phyloP scores from a whole-genome alignment of 2,797 vertebrate genomes.

The Gila robusta region DNA sequence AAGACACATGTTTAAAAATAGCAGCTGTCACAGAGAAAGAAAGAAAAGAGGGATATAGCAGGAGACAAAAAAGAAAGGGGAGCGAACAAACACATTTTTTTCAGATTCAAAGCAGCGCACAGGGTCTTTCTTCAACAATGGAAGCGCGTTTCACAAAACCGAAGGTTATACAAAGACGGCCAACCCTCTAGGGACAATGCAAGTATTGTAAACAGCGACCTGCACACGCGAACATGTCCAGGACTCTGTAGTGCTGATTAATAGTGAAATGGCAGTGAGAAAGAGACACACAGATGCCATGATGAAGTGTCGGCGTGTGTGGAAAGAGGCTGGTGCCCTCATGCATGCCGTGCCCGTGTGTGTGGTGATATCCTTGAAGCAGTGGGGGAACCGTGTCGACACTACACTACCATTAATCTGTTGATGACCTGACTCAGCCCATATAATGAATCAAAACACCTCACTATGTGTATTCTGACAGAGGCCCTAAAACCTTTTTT shows the following conservation, averaged over 20 bases:
- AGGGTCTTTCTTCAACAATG: slow-evolving; percentile 26
- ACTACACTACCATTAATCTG: slow-evolving; percentile 31
- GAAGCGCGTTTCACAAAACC: slow-evolving; percentile 22
- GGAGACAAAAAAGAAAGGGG: slow-evolving; percentile 31
- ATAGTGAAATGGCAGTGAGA: slow-evolving; percentile 29
- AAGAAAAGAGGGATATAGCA: slow-evolving; percentile 20
- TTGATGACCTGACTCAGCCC: slow-evolving; percentile 18
- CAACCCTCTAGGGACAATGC: slow-evolving; percentile 24
- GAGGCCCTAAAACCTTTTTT: too few species aligned
- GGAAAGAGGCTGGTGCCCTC: background rate
- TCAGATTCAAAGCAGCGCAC: slow-evolving; percentile 35
- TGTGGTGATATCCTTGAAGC: slow-evolving; percentile 36
- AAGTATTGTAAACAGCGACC: slow-evolving; percentile 14
- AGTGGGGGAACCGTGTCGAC: background rate
- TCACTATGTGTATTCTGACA: background rate
- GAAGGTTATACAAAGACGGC: slow-evolving; percentile 35
- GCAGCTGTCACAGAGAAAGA: slow-evolving; percentile 32
- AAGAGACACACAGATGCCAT: background rate
- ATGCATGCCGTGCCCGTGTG: background rate
- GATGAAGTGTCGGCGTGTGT: background rate
- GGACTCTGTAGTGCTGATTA: slow-evolving; percentile 28
- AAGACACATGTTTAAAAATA: slow-evolving; percentile 53
- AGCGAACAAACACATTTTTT: slow-evolving; percentile 36
- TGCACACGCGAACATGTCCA: background rate
- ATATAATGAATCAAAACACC: slow-evolving; percentile 22